Evolutionary conservation across 2,797 vertebrate species (phyloP).

Genomic region (Betta splendens): DNA sequence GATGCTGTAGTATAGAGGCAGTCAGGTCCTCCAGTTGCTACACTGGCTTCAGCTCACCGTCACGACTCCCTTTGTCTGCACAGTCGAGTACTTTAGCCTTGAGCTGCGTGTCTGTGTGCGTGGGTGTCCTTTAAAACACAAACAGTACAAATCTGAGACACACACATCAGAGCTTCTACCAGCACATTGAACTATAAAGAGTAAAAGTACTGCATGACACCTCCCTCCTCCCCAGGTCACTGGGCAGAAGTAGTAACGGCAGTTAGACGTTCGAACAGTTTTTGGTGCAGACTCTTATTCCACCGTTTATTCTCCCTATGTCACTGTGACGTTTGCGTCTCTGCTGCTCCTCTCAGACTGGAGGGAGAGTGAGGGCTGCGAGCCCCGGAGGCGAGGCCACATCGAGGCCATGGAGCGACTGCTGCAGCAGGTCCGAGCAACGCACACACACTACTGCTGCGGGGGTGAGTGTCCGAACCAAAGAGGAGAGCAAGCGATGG

Average conservation of each 20-base stretch:
- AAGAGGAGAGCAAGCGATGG: too few species aligned
- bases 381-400: constrained; percentile 87
- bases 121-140: constrained; percentile 20
- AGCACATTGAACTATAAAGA: neutral
- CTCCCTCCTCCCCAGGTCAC: too few species aligned
- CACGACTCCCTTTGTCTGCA: constrained; percentile 49
- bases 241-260: too few species aligned
- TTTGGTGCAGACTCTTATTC: too few species aligned
- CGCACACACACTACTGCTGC: constrained; percentile 84
- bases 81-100: constrained; percentile 31
- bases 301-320: too few species aligned
- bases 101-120: constrained; percentile 35
- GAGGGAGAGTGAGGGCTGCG: constrained; percentile 91
- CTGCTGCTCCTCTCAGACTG: constrained; percentile 86
- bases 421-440: constrained; percentile 92
- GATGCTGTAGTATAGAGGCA: neutral
- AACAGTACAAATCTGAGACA: neutral
- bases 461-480: constrained; percentile 62
- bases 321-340: too few species aligned
- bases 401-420: constrained; percentile 92
- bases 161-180: neutral
- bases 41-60: constrained; percentile 28
- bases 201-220: neutral
- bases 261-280: too few species aligned
- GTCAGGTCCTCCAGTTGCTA: constrained; percentile 12